These are phyloP conservation scores for Siphonodentalium dalli DNA, from an alignment of 2,888 invertebrate genomes.

Conservation along the genomic window DNA sequence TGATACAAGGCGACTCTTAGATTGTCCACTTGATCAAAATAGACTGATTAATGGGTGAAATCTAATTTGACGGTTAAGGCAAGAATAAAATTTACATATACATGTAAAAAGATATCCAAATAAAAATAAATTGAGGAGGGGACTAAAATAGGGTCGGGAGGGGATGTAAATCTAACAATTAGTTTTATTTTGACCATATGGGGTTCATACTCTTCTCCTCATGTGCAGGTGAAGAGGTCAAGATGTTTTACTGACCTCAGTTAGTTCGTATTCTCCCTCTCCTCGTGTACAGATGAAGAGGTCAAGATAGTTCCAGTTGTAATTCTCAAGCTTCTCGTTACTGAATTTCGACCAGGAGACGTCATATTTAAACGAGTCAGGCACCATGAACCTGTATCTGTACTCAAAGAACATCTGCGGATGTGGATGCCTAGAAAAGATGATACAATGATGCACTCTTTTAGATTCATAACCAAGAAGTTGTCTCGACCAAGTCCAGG, in stretches of 20 bases:
- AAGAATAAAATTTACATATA: no score
- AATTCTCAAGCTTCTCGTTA: constrained; percentile 92
- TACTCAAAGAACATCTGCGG: constrained; percentile 84
- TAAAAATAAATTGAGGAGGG: no score
- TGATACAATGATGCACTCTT: not conserved
- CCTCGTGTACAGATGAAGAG: constrained; percentile 95
- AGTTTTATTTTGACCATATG: no score
- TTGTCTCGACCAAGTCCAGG: not conserved
- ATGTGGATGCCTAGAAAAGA: constrained; percentile 81
- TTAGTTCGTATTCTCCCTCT: constrained; percentile 81
- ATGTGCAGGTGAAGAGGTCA: no score
- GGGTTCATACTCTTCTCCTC: no score
- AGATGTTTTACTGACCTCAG: constrained; percentile 73
- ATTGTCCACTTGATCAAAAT: no score
- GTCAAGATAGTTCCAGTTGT: constrained; percentile 97
- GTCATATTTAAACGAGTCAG: constrained; percentile 73
- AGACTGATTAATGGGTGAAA: no score
- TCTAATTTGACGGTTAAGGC: no score
- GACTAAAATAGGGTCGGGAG: no score
- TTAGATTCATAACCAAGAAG: not conserved
- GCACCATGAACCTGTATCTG: constrained; percentile 64
- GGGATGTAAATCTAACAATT: no score
- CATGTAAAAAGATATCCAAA: no score
- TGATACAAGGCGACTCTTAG: no score
- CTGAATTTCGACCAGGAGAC: constrained; percentile 93